Evolutionary conservation across 1,140 invertebrate species (phyloP).

Genomic region (Chionoecetes opilio): DNA sequence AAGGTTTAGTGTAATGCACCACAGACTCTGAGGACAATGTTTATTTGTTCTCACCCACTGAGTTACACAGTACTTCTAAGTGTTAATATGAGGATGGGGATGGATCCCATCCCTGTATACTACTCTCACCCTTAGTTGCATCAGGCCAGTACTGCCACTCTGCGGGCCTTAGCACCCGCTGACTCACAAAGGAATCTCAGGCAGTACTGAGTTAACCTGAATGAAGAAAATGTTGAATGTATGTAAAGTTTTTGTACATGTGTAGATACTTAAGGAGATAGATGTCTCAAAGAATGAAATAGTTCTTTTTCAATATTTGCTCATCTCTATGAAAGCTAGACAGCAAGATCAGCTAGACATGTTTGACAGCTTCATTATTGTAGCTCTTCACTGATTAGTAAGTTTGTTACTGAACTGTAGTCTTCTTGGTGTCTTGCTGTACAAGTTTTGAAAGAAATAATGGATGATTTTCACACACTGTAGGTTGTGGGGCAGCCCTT

Average conservation of each 20-base stretch:
- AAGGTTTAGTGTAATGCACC: slow-evolving; percentile 67
- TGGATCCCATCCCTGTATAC: slow-evolving; percentile 69
- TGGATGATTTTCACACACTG: slow-evolving; percentile 73
- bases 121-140: slow-evolving; percentile 74
- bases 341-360: slow-evolving; percentile 78
- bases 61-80: slow-evolving; percentile 65
- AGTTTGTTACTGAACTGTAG: slow-evolving; percentile 79
- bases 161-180: slow-evolving; percentile 59
- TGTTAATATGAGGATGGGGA: slow-evolving; percentile 66
- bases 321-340: slow-evolving; percentile 78
- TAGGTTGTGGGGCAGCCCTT: slow-evolving; percentile 67
- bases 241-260: slow-evolving; percentile 79
- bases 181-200: slow-evolving; percentile 78
- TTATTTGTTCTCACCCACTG: slow-evolving; percentile 71
- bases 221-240: slow-evolving; percentile 77
- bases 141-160: slow-evolving; percentile 74
- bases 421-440: slow-evolving; percentile 79
- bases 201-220: slow-evolving; percentile 76
- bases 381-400: slow-evolving; percentile 77
- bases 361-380: slow-evolving; percentile 74
- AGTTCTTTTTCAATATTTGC: slow-evolving; percentile 80
- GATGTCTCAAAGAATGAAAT: slow-evolving; percentile 78
- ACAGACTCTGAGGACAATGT: slow-evolving; percentile 73
- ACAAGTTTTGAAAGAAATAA: slow-evolving; percentile 77
- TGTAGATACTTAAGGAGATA: slow-evolving; percentile 80